Conservation (phyloP, 1,140 invertebrate genomes). For the Pteromalus puparum region DNA sequence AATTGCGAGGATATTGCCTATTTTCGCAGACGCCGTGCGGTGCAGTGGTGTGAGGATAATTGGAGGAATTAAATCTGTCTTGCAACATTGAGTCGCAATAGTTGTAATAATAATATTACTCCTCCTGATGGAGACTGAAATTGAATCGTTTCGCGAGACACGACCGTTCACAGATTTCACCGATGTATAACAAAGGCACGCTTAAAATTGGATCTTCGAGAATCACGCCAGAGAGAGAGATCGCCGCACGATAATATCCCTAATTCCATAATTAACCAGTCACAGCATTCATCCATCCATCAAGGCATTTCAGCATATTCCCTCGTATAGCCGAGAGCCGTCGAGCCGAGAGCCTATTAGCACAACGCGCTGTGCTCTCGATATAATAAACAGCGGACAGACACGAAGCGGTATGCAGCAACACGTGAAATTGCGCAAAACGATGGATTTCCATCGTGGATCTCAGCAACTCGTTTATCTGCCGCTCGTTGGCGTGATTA, state of each 20-base stretch:
- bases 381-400: background rate
- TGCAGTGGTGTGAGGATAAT: background rate
- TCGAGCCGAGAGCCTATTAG: background rate
- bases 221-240: no score
- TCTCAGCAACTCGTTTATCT: background rate
- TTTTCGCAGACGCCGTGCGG: background rate
- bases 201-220: background rate
- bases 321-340: no score
- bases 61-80: background rate
- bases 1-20: background rate
- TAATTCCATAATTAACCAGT: no score
- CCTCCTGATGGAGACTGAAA: no score
- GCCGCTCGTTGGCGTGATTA: background rate
- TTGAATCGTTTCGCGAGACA: no score
- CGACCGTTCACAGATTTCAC: no score
- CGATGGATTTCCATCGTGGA: background rate
- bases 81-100: background rate
- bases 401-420: background rate
- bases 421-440: conserved; percentile 7
- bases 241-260: no score
- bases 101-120: no score
- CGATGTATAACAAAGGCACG: no score
- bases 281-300: background rate
- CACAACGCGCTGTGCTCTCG: background rate
- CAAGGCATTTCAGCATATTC: background rate